Conservation (phyloP, 2,113 vertebrate genomes). For the Charina bottae region DNA sequence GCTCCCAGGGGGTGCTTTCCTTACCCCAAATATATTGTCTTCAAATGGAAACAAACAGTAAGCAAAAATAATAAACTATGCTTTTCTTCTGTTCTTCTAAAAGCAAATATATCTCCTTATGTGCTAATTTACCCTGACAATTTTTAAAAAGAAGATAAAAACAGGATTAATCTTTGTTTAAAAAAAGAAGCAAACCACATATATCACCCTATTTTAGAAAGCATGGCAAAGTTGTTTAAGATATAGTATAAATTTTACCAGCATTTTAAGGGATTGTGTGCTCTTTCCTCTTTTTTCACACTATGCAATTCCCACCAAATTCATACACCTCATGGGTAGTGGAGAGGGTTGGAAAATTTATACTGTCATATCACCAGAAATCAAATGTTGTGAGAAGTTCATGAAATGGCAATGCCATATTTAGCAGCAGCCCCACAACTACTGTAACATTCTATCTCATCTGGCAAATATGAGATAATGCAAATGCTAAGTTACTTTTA, state of each 20-base stretch:
- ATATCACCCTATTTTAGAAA: neutral
- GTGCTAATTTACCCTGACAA: neutral
- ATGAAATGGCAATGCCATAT: neutral
- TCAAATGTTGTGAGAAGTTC: neutral
- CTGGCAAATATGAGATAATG: neutral
- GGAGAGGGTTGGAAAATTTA: neutral
- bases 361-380: neutral
- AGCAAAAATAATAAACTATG: neutral
- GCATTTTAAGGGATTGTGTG: neutral
- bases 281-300: neutral
- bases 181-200: neutral
- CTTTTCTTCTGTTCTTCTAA: neutral
- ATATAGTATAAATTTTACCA: neutral
- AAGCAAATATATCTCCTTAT: constrained; percentile 2
- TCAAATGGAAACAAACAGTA: neutral
- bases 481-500: neutral
- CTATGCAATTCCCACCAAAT: neutral
- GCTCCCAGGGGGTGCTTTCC: neutral
- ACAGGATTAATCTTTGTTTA: neutral
- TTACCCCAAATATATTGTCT: neutral
- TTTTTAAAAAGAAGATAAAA: constrained; percentile 11
- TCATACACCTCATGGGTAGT: neutral
- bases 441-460: neutral
- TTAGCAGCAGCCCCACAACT: neutral
- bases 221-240: fast-evolving